Evolutionary conservation across 2,113 vertebrate species (phyloP).

Genomic region (Baryphthengus martii): DNA sequence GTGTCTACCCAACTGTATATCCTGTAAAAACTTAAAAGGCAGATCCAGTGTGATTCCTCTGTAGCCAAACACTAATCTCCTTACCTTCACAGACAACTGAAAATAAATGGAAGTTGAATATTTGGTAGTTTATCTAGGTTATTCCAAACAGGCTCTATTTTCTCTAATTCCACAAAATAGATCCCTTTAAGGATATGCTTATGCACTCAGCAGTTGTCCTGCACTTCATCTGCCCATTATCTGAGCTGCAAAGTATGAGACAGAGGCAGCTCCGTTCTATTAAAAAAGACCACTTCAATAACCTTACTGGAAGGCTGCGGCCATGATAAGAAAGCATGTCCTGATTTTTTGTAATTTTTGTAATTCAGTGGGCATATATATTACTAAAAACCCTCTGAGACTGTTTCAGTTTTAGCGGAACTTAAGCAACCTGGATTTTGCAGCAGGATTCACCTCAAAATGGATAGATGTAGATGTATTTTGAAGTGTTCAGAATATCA

Average conservation of each 20-base stretch:
- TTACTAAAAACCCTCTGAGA: background rate
- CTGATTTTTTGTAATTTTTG: background rate
- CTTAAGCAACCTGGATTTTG: background rate
- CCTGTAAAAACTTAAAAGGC: background rate
- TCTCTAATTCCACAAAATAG: slow-evolving; percentile 11
- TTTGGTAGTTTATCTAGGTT: background rate
- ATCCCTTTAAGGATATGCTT: background rate
- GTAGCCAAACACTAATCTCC: background rate
- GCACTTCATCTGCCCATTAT: background rate
- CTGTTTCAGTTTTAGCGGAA: background rate
- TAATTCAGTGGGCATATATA: background rate
- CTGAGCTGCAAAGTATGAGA: background rate
- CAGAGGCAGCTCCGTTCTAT: background rate
- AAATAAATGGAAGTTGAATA: slow-evolving; percentile 16
- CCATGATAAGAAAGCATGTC: background rate
- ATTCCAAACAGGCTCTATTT: slow-evolving; percentile 6
- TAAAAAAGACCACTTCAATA: background rate
- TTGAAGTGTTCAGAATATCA: background rate
- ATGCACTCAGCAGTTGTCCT: background rate
- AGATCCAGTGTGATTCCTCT: background rate
- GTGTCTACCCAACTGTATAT: background rate
- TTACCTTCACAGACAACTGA: background rate
- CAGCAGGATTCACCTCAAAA: background rate
- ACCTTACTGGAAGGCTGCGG: background rate
- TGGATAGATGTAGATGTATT: background rate